Evolutionary conservation across 2,797 vertebrate species (phyloP).

Genomic region (Menidia menidia): DNA sequence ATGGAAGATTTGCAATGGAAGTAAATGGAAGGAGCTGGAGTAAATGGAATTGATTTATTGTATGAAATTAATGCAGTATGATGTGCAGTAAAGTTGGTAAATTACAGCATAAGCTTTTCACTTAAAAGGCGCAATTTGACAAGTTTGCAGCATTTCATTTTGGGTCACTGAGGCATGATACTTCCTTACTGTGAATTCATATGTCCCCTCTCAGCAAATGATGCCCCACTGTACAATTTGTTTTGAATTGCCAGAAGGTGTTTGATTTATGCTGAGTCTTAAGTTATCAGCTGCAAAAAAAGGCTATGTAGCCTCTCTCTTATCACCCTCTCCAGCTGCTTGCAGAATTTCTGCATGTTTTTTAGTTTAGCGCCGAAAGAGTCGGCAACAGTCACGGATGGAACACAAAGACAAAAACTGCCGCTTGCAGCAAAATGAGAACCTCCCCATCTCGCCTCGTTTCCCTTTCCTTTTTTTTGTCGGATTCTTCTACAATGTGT

Average conservation of each 20-base stretch:
- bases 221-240: conserved; percentile 75
- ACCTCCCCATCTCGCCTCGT: conserved; percentile 44
- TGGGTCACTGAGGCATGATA: conserved; percentile 67
- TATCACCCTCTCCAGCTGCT: conserved; percentile 78
- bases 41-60: conserved; percentile 34
- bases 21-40: conserved; percentile 25
- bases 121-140: conserved; percentile 69
- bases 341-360: conserved; percentile 75
- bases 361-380: conserved; percentile 79
- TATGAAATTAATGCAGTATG: conserved; percentile 33
- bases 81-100: conserved; percentile 50
- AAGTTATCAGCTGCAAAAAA: conserved; percentile 78
- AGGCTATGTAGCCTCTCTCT: conserved; percentile 77
- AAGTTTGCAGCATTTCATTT: conserved; percentile 72
- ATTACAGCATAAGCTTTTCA: conserved; percentile 66
- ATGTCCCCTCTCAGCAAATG: conserved; percentile 61
- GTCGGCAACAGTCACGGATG: conserved; percentile 76
- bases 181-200: conserved; percentile 60
- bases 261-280: conserved; percentile 81
- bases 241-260: conserved; percentile 77
- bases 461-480: conserved; percentile 42
- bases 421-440: conserved; percentile 70
- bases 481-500: conserved; percentile 64
- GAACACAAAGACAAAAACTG: conserved; percentile 76
- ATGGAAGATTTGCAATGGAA: conserved; percentile 21